Base-by-base conservation (phyloP, 2,797 vertebrate genomes). In the Tragopan temminckii region DNA sequence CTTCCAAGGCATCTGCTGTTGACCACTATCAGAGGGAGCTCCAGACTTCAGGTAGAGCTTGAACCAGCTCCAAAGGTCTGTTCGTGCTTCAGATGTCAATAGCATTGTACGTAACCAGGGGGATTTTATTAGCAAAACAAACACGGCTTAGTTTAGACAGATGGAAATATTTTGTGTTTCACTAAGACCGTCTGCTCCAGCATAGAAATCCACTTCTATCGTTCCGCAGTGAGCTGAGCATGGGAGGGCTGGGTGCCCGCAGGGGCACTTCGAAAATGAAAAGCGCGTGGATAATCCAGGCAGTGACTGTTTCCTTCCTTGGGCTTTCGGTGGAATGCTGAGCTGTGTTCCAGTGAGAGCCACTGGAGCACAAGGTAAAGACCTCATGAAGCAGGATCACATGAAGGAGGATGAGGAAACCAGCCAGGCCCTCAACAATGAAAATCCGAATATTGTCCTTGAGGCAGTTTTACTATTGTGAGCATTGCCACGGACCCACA, bases 311-410 rank as follows among this genome's bases (percentile, higher is more conserved):
- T 93, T 94, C 70, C 57, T 88, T 88, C 93, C 70, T 14, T 38
- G 35, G 40, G 42, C 70, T 91, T 91, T 84, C 33, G 59, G 81
- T 78, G 70, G 74, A 90, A 81, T 63, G 80, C 20, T n/a, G 55
- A 4, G 2, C n/a, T 68, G 48, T 46, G 55, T 38, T 87, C 83
- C 58, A 81, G 79, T 76, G 80, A 88, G 67, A 50, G 81, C 58
- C 90, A 80, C 45, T 4, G 9, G 85, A 94, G 78, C 52, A 48
- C 76, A 86, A 95, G 85, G 90, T 94, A 62, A 78, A 94, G 92
- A 91, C 69, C 59, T 57, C 80, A 85, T 0, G 7, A 63, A 83
- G 84, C 78, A 72, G 70, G 48, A 87, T 74, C 75, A 29, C n/a
- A 23, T 35, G 82, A 90, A 89, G 70, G 8, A 48, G 46, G 71